Conservation (phyloP, 2,888 invertebrate species). For the Drosophila rellima region DNA sequence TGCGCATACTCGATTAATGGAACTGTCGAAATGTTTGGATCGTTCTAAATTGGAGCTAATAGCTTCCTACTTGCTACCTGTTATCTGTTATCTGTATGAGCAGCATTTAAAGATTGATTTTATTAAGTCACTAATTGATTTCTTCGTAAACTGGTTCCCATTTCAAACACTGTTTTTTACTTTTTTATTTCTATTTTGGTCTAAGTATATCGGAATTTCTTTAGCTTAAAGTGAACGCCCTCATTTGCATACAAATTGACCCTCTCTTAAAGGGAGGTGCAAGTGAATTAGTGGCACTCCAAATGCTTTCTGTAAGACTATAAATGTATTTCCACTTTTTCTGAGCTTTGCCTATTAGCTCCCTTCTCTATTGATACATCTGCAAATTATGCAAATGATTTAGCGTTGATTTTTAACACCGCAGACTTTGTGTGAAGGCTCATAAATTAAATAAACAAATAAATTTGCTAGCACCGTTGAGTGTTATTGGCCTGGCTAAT, state of each 20-base stretch:
- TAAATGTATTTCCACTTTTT: slow-evolving; percentile 22
- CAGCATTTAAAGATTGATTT: slow-evolving; percentile 46
- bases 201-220: slow-evolving; percentile 16
- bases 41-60: slow-evolving; percentile 29
- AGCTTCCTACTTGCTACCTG: slow-evolving; percentile 53
- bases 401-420: slow-evolving; percentile 66
- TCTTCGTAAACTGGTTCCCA: slow-evolving; percentile 33
- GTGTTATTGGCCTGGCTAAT: slow-evolving; percentile 31
- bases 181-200: neutral
- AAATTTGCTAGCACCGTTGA: slow-evolving; percentile 40
- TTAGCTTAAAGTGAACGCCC: slow-evolving; percentile 48
- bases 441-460: slow-evolving; percentile 67
- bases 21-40: slow-evolving; percentile 28
- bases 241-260: slow-evolving; percentile 67
- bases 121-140: slow-evolving; percentile 53
- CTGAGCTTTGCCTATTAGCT: slow-evolving; percentile 17
- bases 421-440: slow-evolving; percentile 55
- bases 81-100: slow-evolving; percentile 9
- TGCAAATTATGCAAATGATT: slow-evolving; percentile 73
- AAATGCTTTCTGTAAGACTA: slow-evolving; percentile 25
- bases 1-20: slow-evolving; percentile 30
- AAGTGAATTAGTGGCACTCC: slow-evolving; percentile 51
- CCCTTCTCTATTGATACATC: slow-evolving; percentile 65
- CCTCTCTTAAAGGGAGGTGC: slow-evolving; percentile 28
- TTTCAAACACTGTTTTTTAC: neutral